Percentiles rank a stretch among this genome's conserved stretches.
phyloP scores from a whole-genome alignment of 2,888 invertebrate species.

The Micoletzkya japonica region DNA sequence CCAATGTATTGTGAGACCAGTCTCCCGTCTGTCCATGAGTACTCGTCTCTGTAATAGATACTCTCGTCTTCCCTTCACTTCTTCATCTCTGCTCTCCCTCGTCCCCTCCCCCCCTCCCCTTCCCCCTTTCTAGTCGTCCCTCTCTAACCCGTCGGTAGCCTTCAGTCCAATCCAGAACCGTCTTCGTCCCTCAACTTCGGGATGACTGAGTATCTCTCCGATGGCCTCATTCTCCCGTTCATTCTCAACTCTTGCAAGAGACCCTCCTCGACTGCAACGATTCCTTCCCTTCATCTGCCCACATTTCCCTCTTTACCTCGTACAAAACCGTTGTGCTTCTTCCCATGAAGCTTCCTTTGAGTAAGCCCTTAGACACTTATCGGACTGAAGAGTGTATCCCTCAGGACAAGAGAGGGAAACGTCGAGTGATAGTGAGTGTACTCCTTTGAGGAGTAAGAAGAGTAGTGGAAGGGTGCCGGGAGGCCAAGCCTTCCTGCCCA shows the following conservation, averaged over 20 bases:
- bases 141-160: background rate
- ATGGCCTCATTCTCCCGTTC: constrained; percentile 90
- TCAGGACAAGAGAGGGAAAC: constrained; percentile 55
- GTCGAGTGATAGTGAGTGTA: no score
- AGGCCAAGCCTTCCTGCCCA: no score
- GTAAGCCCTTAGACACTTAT: constrained; percentile 57
- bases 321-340: background rate
- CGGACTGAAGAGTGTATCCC: constrained; percentile 57
- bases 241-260: constrained; percentile 80
- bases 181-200: constrained; percentile 46
- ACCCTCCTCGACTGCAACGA: constrained; percentile 1
- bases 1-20: constrained; percentile 66
- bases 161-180: constrained; percentile 18
- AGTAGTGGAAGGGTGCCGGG: no score
- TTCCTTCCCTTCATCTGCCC: background rate
- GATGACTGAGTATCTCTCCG: constrained; percentile 73
- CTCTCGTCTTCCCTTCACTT: no score
- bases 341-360: constrained; percentile 16
- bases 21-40: constrained; percentile 62
- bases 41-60: constrained; percentile 34
- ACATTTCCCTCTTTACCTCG: no score
- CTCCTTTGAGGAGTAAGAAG: no score
- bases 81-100: no score
- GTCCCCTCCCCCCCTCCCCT: background rate
- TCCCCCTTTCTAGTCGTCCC: background rate